phyloP scores from a whole-genome alignment of 2,888 invertebrate species.

The Zaprionus obscuricornis region DNA sequence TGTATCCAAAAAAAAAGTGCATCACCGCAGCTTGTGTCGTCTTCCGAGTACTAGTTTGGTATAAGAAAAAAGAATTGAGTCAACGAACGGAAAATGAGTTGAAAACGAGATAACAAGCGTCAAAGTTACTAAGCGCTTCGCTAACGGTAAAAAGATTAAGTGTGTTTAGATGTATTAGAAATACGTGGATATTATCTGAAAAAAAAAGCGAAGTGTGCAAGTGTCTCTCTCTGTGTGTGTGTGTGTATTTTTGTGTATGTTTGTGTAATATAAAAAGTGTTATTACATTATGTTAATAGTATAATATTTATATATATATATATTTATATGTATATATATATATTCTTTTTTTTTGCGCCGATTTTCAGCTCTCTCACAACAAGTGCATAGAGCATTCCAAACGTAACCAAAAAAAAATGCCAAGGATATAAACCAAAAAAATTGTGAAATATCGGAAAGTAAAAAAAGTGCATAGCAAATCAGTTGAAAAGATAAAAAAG shows the following conservation, averaged over 20 bases:
- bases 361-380: constrained; percentile 31
- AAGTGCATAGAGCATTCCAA: constrained; percentile 56
- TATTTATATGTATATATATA: constrained; percentile 14
- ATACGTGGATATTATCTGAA: too few relatives aligned
- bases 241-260: too few relatives aligned
- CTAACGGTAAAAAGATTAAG: too few relatives aligned
- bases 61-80: too few relatives aligned
- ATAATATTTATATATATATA: constrained; percentile 30
- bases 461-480: constrained; percentile 33
- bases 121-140: constrained; percentile 64
- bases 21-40: constrained; percentile 41
- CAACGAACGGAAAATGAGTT: constrained; percentile 77
- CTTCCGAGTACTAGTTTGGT: constrained; percentile 69
- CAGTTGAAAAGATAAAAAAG: constrained; percentile 26
- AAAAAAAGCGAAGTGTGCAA: constrained; percentile 36
- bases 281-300: too few relatives aligned
- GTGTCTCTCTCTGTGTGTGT: too few relatives aligned
- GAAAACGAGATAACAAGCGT: constrained; percentile 81
- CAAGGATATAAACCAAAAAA: constrained; percentile 22
- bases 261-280: too few relatives aligned
- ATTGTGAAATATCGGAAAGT: constrained; percentile 30
- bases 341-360: constrained; percentile 27
- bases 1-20: constrained; percentile 74
- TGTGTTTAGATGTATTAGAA: too few relatives aligned
- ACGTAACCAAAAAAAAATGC: too few relatives aligned